A percentile compares a stretch with the other conserved stretches of the same genome.
These are phyloP conservation scores for Dissostichus mawsoni DNA, from an alignment of 2,113 vertebrate species.

Conservation along the genomic window DNA sequence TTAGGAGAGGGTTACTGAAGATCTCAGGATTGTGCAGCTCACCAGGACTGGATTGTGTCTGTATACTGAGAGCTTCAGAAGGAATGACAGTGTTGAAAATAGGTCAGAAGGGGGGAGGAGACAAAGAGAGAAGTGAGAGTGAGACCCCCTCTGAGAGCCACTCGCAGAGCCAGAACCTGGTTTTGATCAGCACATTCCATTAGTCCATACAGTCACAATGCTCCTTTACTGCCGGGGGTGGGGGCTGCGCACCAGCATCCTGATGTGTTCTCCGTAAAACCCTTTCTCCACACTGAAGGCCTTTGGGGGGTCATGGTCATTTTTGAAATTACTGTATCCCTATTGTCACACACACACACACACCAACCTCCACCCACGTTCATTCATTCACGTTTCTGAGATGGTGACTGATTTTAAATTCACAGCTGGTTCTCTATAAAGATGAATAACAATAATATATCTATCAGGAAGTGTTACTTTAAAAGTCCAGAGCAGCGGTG, in stretches of 20 bases:
- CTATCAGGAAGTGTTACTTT: neutral
- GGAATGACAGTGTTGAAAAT: constrained; percentile 37
- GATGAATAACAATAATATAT: neutral
- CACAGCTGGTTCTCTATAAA: neutral
- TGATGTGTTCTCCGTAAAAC: constrained; percentile 2
- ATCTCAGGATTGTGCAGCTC: neutral
- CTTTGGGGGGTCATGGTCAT: neutral
- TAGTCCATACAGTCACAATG: constrained; percentile 38
- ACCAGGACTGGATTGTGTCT: constrained; percentile 20
- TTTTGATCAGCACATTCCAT: constrained; percentile 55
- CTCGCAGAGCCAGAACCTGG: constrained; percentile 46
- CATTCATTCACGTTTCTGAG: neutral
- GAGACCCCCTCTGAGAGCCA: constrained; percentile 42
- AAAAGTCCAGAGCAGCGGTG: neutral
- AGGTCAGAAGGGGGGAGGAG: constrained; percentile 34
- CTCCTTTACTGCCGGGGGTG: constrained; percentile 12
- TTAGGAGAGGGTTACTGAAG: neutral
- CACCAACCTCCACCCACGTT: neutral
- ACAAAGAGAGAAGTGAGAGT: constrained; percentile 5
- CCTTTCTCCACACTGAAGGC: neutral
- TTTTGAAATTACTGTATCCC: constrained; percentile 27
- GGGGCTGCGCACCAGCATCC: neutral
- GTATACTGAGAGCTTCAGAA: neutral
- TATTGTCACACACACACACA: constrained; percentile 13
- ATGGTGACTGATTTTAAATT: neutral